A percentile compares a stretch with the other conserved stretches of the same genome.
phyloP scores from a whole-genome alignment of 2,797 vertebrate genomes.

The Lophius americanus region DNA sequence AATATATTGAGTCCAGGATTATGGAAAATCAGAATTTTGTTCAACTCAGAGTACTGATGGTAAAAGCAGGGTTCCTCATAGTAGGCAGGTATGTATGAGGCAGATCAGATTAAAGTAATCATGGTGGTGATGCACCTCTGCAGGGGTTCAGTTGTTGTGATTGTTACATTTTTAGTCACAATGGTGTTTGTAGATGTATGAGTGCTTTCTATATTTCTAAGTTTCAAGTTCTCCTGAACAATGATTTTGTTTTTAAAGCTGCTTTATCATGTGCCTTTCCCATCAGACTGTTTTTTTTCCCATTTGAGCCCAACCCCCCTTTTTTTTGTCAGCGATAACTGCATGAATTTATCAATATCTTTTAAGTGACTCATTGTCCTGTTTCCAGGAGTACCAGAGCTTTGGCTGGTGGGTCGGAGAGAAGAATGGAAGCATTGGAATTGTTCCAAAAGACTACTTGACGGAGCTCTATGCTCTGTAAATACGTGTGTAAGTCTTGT shows the following conservation, averaged over 20 bases:
- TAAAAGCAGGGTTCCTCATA: too few species aligned
- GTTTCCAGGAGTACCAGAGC: conserved; percentile 92
- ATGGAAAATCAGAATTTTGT: too few species aligned
- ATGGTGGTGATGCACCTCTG: too few species aligned
- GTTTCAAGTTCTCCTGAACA: neutral
- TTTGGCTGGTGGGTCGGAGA: conserved; percentile 99
- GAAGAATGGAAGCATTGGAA: conserved; percentile 93
- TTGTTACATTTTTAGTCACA: too few species aligned
- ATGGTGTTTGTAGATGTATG: too few species aligned
- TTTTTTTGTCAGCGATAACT: neutral
- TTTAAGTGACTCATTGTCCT: conserved; percentile 2
- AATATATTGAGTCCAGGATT: too few species aligned
- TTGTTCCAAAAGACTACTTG: conserved; percentile 96
- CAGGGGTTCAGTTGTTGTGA: too few species aligned
- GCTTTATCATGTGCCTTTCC: neutral
- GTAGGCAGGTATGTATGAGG: too few species aligned
- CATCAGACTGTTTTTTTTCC: neutral
- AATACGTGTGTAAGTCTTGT: conserved; percentile 50
- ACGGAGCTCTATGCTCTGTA: conserved; percentile 92
- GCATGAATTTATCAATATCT: neutral
- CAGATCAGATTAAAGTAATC: too few species aligned
- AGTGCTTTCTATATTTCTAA: too few species aligned
- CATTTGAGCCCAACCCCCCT: neutral
- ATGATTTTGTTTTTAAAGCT: neutral
- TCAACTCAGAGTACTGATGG: too few species aligned